These are phyloP conservation scores for Mastigias papua DNA, from an alignment of 30 jellyfish, hydroid and myxozoan genomes.

Conservation along the genomic window DNA sequence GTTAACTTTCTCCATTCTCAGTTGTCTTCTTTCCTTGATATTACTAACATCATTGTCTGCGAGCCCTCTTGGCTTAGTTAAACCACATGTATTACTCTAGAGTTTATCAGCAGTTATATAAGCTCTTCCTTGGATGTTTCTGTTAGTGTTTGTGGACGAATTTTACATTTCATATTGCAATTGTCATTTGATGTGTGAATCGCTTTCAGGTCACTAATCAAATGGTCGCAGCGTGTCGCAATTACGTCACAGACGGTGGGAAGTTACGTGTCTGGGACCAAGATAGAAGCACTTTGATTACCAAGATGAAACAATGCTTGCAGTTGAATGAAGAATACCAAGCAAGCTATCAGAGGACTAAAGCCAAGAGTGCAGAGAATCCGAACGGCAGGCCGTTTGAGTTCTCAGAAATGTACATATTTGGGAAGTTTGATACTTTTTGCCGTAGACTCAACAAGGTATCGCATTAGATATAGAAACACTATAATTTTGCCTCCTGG, in stretches of 20 bases:
- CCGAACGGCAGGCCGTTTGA: slow-evolving; percentile 92
- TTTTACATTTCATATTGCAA: neutral
- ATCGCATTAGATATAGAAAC: neutral
- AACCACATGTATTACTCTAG: too few species aligned
- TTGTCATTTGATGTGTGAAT: neutral
- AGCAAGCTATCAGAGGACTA: slow-evolving; percentile 91
- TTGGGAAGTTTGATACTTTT: slow-evolving; percentile 97
- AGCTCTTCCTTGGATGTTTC: neutral
- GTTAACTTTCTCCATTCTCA: neutral
- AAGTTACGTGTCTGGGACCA: slow-evolving; percentile 89
- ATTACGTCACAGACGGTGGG: slow-evolving; percentile 84
- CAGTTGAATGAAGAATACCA: slow-evolving; percentile 87
- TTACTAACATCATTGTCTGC: too few species aligned
- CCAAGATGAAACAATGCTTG: slow-evolving; percentile 77
- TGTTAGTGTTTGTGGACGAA: too few species aligned
- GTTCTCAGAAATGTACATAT: slow-evolving; percentile 98
- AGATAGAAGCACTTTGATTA: slow-evolving; percentile 74
- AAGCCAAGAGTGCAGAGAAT: slow-evolving; percentile 76
- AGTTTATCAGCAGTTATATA: too few species aligned
- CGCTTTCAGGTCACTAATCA: slow-evolving; percentile 93
- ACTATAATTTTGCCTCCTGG: neutral
- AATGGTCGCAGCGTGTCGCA: slow-evolving; percentile 97
- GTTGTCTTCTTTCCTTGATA: neutral
- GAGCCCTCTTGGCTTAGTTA: too few species aligned
- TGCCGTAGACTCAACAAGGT: slow-evolving; percentile 93